Base-by-base conservation (phyloP, 2,888 invertebrate species). In the Eupithecia inturbata region DNA sequence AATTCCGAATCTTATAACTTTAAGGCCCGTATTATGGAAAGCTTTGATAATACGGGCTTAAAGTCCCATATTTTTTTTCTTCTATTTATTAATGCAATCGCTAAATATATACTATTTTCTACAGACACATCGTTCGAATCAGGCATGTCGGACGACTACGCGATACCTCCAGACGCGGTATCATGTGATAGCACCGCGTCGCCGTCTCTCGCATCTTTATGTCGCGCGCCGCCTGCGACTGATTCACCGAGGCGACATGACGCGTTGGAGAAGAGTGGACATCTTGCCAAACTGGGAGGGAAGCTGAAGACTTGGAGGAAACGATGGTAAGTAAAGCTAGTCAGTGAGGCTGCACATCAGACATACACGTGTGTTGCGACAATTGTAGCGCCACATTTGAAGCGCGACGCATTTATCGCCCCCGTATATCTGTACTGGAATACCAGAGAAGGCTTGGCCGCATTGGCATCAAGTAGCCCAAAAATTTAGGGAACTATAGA, bases 261-360 rank as follows among this genome's bases (percentile, higher is more conserved):
- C 86, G 97, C 97, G 1, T 89, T 99, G 68, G 99, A 99, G 89
- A 99, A 99, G 92, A 96, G 91, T 82, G 98, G 98, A 0, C 98
- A 98, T 86, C 95, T 98, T 62, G 98, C 98, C 62, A 98, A 98
- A 89, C 95, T 98, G 80, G 99, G 99, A 28, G 99, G 99, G 31
- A 98, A 99, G 89, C 95, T 99, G 33, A 99, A 99, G 94, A 99
- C 99, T 0, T 99, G 99, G 99, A 95, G 98, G 83, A 97, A 99
- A 86, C 95, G 99, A 84, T 99, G 98, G 98, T 94, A n/a, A 81
- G 85, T n/a, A n/a, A n/a, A n/a, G n/a, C n/a, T n/a, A n/a, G n/a
- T n/a, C n/a, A n/a, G n/a, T n/a, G n/a, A n/a, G n/a, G n/a, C n/a
- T n/a, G n/a, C n/a, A n/a, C n/a, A n/a, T n/a, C n/a, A n/a, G n/a